Conservation (phyloP, 2,113 vertebrate genomes). For the Phaethornis superciliosus region DNA sequence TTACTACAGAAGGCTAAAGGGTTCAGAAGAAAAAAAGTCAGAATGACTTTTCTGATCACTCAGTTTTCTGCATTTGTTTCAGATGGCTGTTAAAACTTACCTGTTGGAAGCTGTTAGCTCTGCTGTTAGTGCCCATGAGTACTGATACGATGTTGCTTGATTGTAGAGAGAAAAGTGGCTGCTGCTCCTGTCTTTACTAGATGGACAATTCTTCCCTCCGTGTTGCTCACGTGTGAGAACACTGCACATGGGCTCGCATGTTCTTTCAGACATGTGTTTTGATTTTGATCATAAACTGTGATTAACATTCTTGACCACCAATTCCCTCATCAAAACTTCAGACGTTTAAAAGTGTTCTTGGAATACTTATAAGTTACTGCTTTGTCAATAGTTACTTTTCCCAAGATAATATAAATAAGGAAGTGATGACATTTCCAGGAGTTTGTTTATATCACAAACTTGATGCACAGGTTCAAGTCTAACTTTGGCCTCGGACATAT, state of each 20-base stretch:
- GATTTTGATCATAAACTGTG: background rate
- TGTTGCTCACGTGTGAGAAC: background rate
- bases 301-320: background rate
- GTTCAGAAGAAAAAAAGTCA: background rate
- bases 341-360: background rate
- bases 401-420: background rate
- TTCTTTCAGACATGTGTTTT: background rate
- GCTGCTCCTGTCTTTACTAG: background rate
- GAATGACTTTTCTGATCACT: background rate
- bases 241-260: fast-evolving
- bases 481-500: background rate
- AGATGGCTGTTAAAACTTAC: background rate
- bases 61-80: background rate
- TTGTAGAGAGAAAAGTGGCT: background rate
- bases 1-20: background rate
- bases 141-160: background rate
- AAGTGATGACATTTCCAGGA: background rate
- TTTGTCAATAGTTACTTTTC: background rate
- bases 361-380: background rate
- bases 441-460: background rate
- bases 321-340: background rate
- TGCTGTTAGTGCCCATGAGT: background rate
- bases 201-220: background rate
- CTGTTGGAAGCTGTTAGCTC: background rate
- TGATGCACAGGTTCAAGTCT: background rate